Evolutionary conservation across 2,888 invertebrate species (phyloP).

Genomic region (Seira musarum): DNA sequence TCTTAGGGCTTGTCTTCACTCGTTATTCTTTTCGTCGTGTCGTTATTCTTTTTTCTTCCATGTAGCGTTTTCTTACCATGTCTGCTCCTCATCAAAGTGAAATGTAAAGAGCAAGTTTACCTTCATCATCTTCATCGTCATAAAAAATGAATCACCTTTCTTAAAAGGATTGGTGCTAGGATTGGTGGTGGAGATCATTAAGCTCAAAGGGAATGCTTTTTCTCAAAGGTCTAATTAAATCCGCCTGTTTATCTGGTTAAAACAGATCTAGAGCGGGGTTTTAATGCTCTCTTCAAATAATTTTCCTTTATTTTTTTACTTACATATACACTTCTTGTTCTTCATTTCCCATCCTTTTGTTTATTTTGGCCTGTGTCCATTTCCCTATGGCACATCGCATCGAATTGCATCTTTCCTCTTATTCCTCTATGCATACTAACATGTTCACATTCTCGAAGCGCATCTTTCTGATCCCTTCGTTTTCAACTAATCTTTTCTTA

Average conservation of each 20-base stretch:
- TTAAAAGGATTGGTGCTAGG: not conserved
- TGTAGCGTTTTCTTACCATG: too few species aligned
- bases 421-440: too few species aligned
- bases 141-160: slow-evolving; percentile 5
- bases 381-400: slow-evolving; percentile 21
- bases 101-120: too few species aligned
- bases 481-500: not conserved
- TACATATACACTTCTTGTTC: not conserved
- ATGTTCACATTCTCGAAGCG: too few species aligned
- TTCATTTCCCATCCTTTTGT: slow-evolving; percentile 43
- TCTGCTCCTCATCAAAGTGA: not conserved
- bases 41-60: not conserved
- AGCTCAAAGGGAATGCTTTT: not conserved
- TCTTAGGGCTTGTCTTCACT: not conserved
- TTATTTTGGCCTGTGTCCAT: slow-evolving; percentile 60
- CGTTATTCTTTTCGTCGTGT: not conserved
- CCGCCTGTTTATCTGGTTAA: not conserved
- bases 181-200: not conserved
- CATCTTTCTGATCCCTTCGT: not conserved
- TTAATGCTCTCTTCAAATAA: too few species aligned
- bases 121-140: not conserved
- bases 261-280: not conserved
- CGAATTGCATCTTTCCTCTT: too few species aligned
- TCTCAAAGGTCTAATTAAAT: slow-evolving; percentile 7
- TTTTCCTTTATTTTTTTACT: too few species aligned